Conservation (phyloP, 2,888 invertebrate genomes). For the Tiphia femorata region DNA sequence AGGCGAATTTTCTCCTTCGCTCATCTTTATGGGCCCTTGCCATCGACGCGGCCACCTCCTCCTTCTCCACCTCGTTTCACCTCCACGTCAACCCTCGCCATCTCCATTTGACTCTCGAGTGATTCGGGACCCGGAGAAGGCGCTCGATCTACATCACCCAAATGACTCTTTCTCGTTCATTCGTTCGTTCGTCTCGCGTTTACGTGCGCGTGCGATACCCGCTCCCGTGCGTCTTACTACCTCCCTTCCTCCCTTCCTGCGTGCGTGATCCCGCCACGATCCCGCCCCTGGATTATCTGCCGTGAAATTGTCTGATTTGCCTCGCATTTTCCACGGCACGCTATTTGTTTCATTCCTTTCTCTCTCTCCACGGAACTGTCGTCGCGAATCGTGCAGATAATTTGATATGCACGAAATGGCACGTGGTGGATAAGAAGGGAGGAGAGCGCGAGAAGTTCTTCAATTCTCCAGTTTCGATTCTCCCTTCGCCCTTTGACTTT, state of each 20-base stretch:
- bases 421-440: too few species aligned
- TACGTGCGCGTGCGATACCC: background rate
- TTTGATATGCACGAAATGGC: too few species aligned
- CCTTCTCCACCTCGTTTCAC: background rate
- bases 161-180: slow-evolving; percentile 37
- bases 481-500: too few species aligned
- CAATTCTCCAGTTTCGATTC: too few species aligned
- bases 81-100: background rate
- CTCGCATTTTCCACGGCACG: slow-evolving; percentile 53
- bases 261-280: slow-evolving; percentile 15
- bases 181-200: background rate
- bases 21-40: slow-evolving; percentile 16
- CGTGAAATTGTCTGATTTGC: slow-evolving; percentile 62
- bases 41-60: slow-evolving; percentile 5
- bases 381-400: too few species aligned
- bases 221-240: too few species aligned
- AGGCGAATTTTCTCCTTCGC: background rate
- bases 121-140: slow-evolving; percentile 5
- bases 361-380: too few species aligned
- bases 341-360: slow-evolving; percentile 51
- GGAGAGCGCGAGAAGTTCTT: too few species aligned
- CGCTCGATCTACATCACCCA: slow-evolving; percentile 44
- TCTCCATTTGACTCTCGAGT: background rate
- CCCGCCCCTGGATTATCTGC: slow-evolving; percentile 45
- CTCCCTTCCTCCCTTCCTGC: too few species aligned